Conservation (phyloP, 2,888 invertebrate genomes). For the Sinopyrophorus schimmeli region DNA sequence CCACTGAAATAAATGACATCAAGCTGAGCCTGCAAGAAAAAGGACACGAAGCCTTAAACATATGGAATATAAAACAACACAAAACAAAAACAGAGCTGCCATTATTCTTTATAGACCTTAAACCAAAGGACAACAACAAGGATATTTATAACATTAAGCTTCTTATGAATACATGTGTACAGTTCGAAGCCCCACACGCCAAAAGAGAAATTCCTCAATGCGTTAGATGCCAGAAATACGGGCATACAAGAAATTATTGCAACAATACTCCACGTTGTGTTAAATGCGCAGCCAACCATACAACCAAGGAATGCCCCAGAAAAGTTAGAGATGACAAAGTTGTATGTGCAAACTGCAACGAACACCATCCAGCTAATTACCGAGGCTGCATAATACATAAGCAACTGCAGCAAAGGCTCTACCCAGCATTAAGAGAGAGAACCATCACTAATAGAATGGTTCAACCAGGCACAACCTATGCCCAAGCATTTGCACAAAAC, state of each 20-base stretch:
- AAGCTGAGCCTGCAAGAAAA: constrained; percentile 2
- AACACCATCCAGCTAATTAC: constrained; percentile 11
- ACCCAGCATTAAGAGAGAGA: neutral
- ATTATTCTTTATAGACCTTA: constrained; percentile 2
- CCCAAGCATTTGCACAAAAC: too few species aligned
- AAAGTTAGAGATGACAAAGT: neutral
- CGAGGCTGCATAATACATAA: constrained; percentile 1
- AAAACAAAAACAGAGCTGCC: neutral
- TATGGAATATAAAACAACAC: constrained; percentile 2
- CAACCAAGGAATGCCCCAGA: neutral
- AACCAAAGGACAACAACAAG: constrained; percentile 3
- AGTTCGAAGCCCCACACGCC: neutral
- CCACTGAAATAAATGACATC: neutral
- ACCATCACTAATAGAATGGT: neutral
- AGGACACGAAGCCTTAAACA: constrained; percentile 1
- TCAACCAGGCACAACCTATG: neutral
- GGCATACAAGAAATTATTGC: constrained; percentile 3
- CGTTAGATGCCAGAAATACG: constrained; percentile 1
- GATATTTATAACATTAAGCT: neutral
- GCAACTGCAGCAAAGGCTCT: neutral
- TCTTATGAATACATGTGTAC: neutral
- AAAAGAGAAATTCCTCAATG: constrained; percentile 3
- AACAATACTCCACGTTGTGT: constrained; percentile 1
- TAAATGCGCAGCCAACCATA: neutral
- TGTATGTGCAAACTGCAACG: constrained; percentile 1